phyloP scores from a whole-genome alignment of 2,797 vertebrate species.

The Myotis daubentonii region DNA sequence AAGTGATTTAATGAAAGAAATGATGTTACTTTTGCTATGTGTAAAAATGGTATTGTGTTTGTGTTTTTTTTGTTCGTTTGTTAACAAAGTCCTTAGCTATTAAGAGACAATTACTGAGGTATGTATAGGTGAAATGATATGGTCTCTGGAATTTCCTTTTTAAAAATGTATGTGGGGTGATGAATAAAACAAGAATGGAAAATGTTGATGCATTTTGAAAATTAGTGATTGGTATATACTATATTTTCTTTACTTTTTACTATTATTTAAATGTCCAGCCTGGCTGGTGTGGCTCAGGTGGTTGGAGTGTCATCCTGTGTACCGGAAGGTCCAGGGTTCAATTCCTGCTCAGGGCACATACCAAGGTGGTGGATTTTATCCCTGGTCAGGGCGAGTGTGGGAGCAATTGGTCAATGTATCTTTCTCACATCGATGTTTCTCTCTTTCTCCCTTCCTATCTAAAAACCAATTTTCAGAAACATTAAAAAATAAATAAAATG shows the following conservation, averaged over 20 bases:
- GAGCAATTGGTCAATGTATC: no score
- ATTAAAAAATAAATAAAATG: not conserved
- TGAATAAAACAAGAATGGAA: not conserved
- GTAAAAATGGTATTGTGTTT: not conserved
- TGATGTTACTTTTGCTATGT: not conserved
- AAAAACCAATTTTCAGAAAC: no score
- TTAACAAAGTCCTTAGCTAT: not conserved
- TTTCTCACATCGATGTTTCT: no score
- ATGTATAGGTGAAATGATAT: not conserved
- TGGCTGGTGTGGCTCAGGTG: no score
- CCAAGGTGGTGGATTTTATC: no score
- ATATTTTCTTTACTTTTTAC: not conserved
- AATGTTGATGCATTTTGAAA: not conserved
- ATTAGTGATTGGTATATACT: not conserved
- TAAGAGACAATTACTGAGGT: not conserved
- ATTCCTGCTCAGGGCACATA: no score
- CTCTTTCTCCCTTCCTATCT: no score
- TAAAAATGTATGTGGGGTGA: not conserved
- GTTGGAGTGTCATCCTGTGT: no score
- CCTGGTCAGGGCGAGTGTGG: no score
- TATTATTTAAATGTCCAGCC: not conserved
- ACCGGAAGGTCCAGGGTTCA: no score
- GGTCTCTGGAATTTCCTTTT: not conserved
- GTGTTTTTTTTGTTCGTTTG: not conserved
- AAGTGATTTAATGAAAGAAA: not conserved